Percentiles rank a stretch among this genome's conserved stretches.
Evolutionary conservation across 2,888 invertebrate species (phyloP).

Genomic region (Drosophila neonasuta): DNA sequence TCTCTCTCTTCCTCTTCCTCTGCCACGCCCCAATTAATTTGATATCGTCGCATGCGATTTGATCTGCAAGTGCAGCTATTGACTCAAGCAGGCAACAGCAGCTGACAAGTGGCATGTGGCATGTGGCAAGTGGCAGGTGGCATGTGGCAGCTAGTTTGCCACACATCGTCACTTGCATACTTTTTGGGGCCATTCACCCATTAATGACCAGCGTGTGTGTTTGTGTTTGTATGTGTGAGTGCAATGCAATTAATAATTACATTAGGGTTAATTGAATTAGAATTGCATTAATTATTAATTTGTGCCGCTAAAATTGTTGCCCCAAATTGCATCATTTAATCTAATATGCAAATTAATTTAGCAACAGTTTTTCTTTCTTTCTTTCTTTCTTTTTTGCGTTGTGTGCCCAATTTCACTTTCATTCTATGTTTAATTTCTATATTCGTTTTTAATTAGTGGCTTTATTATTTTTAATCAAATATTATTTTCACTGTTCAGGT

Average conservation of each 20-base stretch:
- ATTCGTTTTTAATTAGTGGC: too few species aligned
- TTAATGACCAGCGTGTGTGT: not conserved
- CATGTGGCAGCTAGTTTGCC: slow-evolving; percentile 1
- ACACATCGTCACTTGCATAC: slow-evolving; percentile 7
- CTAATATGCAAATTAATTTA: slow-evolving; percentile 6
- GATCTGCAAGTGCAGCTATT: slow-evolving; percentile 13
- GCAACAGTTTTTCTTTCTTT: not conserved
- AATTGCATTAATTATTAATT: not conserved
- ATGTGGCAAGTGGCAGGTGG: slow-evolving; percentile 3
- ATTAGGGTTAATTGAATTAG: slow-evolving; percentile 1
- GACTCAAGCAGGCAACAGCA: slow-evolving; percentile 13
- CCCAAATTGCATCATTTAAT: not conserved
- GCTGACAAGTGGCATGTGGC: slow-evolving; percentile 10
- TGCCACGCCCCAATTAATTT: slow-evolving; percentile 41
- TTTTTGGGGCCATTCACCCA: slow-evolving; percentile 13
- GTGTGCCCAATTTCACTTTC: too few species aligned
- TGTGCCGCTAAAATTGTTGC: not conserved
- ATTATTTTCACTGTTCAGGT: too few species aligned
- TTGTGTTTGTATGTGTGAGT: not conserved
- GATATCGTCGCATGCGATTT: slow-evolving; percentile 20
- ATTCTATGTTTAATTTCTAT: too few species aligned
- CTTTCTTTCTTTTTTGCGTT: too few species aligned
- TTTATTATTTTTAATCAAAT: too few species aligned
- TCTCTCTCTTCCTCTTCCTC: slow-evolving; percentile 5
- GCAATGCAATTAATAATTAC: not conserved